Percentiles rank a stretch among this genome's conserved stretches.
phyloP scores from a whole-genome alignment of 2,113 vertebrate genomes.

The Actinemys pallida region DNA sequence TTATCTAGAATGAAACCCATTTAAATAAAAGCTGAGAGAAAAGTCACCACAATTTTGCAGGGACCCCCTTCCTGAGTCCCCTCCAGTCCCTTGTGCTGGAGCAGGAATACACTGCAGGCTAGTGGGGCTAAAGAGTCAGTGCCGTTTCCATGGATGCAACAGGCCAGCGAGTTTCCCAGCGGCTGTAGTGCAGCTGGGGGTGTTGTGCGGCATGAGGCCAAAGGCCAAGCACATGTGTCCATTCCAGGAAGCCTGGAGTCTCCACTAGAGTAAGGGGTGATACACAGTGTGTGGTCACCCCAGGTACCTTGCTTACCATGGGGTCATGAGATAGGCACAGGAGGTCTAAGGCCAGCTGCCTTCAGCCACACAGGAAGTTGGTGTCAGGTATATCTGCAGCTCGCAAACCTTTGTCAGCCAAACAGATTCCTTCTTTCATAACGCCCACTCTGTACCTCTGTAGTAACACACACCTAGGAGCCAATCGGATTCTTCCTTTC shows the following conservation, averaged over 20 bases:
- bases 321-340: too few relatives aligned
- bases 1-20: neutral
- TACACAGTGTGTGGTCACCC: neutral
- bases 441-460: neutral
- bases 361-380: too few relatives aligned
- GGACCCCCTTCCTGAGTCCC: neutral
- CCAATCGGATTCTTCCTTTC: neutral
- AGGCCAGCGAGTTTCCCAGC: neutral
- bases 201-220: neutral
- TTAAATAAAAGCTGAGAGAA: neutral
- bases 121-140: neutral
- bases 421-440: rapidly evolving
- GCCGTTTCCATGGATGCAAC: neutral
- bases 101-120: neutral
- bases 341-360: too few relatives aligned
- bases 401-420: too few relatives aligned
- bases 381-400: too few relatives aligned
- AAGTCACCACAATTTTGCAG: neutral
- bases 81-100: neutral
- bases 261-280: neutral
- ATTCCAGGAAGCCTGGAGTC: neutral
- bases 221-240: neutral
- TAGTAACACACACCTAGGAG: neutral
- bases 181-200: neutral
- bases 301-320: neutral